Evolutionary conservation across 2,888 invertebrate species (phyloP), one percentile per base, ranked within the genome.

Genomic region (Crepidodera aurea): DNA sequence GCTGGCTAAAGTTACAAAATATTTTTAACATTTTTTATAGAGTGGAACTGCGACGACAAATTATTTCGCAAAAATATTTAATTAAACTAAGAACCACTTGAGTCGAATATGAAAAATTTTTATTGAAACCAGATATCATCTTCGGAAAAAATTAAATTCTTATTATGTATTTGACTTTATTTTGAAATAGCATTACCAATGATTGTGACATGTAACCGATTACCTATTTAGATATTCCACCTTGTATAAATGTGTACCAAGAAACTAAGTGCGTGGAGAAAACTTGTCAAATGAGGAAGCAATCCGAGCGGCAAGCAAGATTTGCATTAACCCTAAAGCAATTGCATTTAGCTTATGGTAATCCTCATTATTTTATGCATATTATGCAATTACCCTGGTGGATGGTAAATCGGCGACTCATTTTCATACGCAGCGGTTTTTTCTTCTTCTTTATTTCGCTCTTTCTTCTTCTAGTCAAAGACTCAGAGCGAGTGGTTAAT

Each of bases 271-370:
- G 19, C 22, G 27, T 44, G 34, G 13, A 54, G 34, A 53, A 63
- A 67, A 71, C 71, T 70, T 71, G 72, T 74, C 71, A 74, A 72
- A 73, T 64, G 69, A 73, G 73, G 73, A 74, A 72, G 69, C 70
- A 68, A 70, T 69, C 66, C 65, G 42, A 18, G 18, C 18, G 8
- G 10, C 40, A 68, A 55, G 56, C 59, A 54, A n/a, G 60, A 72
- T 69, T 70, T 69, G 67, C 69, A 69, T 69, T 65, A 68, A 66
- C 73, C 71, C 54, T 16, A 39, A 3, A 70, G 72, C 71, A 60
- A 65, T 54, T 65, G 60, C 66, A 60, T 62, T 70, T 66, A 65
- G 65, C 66, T 68, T 66, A 67, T 66, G 71, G 67, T 66, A 65
- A 68, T 61, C 62, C 65, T 66, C 63, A 69, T 70, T 71, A 69